These are phyloP conservation scores for Drosophila cyrtoloma DNA, from an alignment of 2,888 invertebrate genomes.

Conservation along the genomic window DNA sequence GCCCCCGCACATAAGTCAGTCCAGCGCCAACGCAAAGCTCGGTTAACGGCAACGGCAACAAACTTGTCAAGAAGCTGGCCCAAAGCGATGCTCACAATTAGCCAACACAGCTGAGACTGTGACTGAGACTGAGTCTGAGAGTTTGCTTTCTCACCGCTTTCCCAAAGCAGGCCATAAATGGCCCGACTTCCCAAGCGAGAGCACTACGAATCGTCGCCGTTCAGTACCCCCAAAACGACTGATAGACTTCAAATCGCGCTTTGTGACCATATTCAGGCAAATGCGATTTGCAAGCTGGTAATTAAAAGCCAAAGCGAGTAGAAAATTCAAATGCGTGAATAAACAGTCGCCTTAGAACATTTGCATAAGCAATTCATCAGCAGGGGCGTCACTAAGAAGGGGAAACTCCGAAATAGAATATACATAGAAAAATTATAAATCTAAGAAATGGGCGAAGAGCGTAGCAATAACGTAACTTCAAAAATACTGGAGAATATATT, in stretches of 20 bases:
- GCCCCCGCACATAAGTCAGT: constrained; percentile 54
- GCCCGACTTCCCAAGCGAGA: constrained; percentile 68
- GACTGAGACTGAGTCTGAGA: constrained; percentile 11
- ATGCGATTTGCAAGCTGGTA: constrained; percentile 71
- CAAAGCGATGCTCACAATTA: constrained; percentile 77
- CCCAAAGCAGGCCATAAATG: constrained; percentile 71
- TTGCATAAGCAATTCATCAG: constrained; percentile 67
- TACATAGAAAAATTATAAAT: neutral
- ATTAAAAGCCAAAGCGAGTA: constrained; percentile 72
- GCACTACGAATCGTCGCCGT: constrained; percentile 22
- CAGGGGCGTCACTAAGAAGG: constrained; percentile 21
- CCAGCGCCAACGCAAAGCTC: constrained; percentile 48
- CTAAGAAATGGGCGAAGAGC: neutral
- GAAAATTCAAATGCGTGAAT: constrained; percentile 47
- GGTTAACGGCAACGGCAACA: constrained; percentile 60
- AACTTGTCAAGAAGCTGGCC: constrained; percentile 64
- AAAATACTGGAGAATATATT: neutral
- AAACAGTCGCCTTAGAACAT: constrained; percentile 56
- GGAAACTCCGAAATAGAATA: neutral
- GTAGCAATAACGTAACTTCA: neutral
- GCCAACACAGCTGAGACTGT: constrained; percentile 41
- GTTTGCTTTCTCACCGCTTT: constrained; percentile 75
- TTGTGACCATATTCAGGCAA: constrained; percentile 76
- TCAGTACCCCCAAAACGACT: constrained; percentile 32
- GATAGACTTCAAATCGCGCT: constrained; percentile 53